Evolutionary conservation across 2,113 vertebrate species (phyloP).

Genomic region (Cyphomyrus discorhynchus): DNA sequence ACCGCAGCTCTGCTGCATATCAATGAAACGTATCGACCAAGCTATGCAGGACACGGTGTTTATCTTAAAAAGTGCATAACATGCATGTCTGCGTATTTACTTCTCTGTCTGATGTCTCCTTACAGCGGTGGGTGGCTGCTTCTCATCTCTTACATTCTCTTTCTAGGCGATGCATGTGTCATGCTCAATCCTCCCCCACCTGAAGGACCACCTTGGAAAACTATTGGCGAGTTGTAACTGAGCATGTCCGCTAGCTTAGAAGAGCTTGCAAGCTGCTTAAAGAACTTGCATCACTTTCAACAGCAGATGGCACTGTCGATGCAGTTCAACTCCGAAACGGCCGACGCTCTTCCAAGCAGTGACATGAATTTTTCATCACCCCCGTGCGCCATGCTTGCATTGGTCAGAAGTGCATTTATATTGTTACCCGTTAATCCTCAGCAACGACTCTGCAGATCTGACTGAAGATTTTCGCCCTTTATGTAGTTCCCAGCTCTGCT

Average conservation of each 20-base stretch:
- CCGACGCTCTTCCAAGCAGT: not conserved
- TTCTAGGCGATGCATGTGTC: constrained; percentile 13
- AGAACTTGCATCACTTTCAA: not conserved
- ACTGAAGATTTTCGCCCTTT: not conserved
- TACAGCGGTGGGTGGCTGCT: not conserved
- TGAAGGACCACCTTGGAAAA: constrained; percentile 30
- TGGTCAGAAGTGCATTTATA: not conserved
- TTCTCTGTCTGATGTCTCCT: not conserved
- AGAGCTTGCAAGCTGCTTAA: not conserved
- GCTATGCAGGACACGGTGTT: no score
- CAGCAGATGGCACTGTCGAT: constrained; percentile 61
- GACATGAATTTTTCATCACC: not conserved
- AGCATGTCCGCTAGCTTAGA: not conserved
- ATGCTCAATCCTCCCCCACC: constrained; percentile 11
- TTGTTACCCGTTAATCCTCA: not conserved
- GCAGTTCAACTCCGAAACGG: constrained; percentile 17
- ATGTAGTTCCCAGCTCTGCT: not conserved
- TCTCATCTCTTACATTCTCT: constrained; percentile 29
- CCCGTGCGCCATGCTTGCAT: not conserved
- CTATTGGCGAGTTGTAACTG: constrained; percentile 23
- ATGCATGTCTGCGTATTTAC: not conserved
- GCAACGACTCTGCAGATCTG: not conserved
- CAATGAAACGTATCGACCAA: not conserved
- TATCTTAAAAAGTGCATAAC: not conserved
- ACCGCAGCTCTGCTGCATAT: not conserved